A percentile compares a stretch with the other conserved stretches of the same genome.
Evolutionary conservation across 2,113 vertebrate species (phyloP).

Genomic region (Hippolais icterina): DNA sequence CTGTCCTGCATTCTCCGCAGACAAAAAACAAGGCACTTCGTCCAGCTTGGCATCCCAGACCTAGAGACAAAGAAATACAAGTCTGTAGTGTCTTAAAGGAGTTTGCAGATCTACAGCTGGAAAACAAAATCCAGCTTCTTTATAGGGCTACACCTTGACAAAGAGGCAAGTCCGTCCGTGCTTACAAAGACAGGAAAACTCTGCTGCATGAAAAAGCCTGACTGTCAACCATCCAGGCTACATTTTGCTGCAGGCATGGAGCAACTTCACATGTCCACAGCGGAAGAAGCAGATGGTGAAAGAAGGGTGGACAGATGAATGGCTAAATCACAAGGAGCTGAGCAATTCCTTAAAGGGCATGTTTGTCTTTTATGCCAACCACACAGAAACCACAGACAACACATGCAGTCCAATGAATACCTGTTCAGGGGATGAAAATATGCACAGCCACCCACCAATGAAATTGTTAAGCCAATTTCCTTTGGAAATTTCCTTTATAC

Average conservation of each 20-base stretch:
- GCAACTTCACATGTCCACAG: slow-evolving; percentile 39
- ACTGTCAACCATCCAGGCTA: neutral
- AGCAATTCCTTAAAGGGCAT: slow-evolving; percentile 33
- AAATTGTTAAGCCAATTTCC: neutral
- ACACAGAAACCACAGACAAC: neutral
- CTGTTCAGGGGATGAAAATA: neutral
- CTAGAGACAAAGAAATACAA: neutral
- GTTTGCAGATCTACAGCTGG: neutral
- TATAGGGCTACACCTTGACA: neutral
- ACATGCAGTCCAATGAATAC: neutral
- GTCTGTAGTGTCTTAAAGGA: neutral
- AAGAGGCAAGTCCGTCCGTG: neutral
- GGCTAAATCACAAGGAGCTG: neutral
- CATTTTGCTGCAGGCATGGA: slow-evolving; percentile 43
- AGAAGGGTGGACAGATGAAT: slow-evolving; percentile 29
- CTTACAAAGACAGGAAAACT: neutral
- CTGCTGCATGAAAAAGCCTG: neutral
- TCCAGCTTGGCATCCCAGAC: slow-evolving; percentile 74
- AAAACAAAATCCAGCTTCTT: neutral
- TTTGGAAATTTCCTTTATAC: neutral
- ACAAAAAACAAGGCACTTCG: slow-evolving; percentile 71
- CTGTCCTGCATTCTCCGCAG: slow-evolving; percentile 68
- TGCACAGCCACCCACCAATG: neutral
- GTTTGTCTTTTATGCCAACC: neutral
- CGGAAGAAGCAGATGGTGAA: slow-evolving; percentile 43